A percentile compares a stretch with the other conserved stretches of the same genome.
These are phyloP conservation scores for Thumatha senex DNA, from an alignment of 2,888 invertebrate species.

Conservation along the genomic window DNA sequence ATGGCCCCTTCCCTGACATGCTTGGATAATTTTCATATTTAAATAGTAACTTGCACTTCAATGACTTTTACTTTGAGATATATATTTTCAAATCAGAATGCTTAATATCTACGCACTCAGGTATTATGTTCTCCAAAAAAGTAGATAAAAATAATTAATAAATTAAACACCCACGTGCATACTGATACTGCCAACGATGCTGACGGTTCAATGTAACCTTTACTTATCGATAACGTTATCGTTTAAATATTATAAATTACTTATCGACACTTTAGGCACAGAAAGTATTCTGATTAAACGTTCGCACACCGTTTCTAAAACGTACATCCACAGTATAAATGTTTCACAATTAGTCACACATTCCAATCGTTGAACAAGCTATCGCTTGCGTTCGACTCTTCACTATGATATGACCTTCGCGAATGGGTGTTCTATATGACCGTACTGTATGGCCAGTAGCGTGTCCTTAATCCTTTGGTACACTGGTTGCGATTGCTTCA, in stretches of 20 bases:
- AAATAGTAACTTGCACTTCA: neutral
- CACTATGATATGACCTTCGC: conserved; percentile 80
- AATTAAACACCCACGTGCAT: conserved; percentile 37
- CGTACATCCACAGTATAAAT: conserved; percentile 32
- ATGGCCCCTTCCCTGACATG: too few relatives aligned
- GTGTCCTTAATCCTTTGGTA: conserved; percentile 89
- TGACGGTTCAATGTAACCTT: conserved; percentile 40
- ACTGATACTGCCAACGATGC: conserved; percentile 37
- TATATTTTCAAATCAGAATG: conserved; percentile 21
- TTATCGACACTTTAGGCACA: conserved; percentile 47
- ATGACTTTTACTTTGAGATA: conserved; percentile 4
- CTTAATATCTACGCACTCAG: conserved; percentile 10
- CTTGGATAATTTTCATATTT: too few relatives aligned
- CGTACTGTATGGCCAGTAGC: conserved; percentile 95
- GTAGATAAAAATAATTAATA: conserved; percentile 34
- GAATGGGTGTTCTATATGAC: conserved; percentile 92
- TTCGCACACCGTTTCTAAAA: conserved; percentile 33
- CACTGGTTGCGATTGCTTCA: conserved; percentile 88
- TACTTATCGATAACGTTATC: conserved; percentile 52
- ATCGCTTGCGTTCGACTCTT: conserved; percentile 6
- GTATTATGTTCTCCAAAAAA: conserved; percentile 23
- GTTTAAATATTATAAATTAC: conserved; percentile 46
- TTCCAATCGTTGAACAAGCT: conserved; percentile 13
- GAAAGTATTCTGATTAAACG: conserved; percentile 44
- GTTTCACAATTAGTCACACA: conserved; percentile 21